phyloP scores from a whole-genome alignment of 2,797 vertebrate genomes.

The Poecilia wingei region DNA sequence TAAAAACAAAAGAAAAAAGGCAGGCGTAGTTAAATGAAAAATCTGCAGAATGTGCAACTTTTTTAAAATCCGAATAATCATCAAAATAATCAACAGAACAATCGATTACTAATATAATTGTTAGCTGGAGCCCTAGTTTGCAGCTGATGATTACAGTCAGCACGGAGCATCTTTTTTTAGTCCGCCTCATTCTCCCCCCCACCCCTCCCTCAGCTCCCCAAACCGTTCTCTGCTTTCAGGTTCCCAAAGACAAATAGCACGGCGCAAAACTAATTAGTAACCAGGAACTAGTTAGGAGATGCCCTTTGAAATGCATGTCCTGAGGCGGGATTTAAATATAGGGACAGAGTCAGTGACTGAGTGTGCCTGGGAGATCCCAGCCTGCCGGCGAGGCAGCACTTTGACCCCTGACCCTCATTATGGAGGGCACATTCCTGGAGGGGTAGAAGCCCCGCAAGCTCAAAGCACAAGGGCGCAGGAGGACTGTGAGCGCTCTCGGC shows the following conservation, averaged over 20 bases:
- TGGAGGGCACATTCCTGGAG: constrained; percentile 76
- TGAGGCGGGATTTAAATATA: constrained; percentile 84
- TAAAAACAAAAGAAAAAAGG: too few relatives aligned
- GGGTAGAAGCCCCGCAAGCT: constrained; percentile 73
- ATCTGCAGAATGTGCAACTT: too few relatives aligned
- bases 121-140: constrained; percentile 20
- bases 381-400: constrained; percentile 74
- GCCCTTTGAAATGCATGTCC: constrained; percentile 81
- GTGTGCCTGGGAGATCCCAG: constrained; percentile 78
- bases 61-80: too few relatives aligned
- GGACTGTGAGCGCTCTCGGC: constrained; percentile 51
- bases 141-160: constrained; percentile 56
- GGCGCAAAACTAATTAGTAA: constrained; percentile 84
- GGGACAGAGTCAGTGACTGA: constrained; percentile 82
- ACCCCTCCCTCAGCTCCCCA: neutral
- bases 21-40: too few relatives aligned
- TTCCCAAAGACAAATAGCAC: constrained; percentile 83
- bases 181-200: constrained; percentile 53
- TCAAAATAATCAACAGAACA: too few relatives aligned
- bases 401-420: constrained; percentile 85
- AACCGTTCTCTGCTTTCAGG: constrained; percentile 40
- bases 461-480: constrained; percentile 77
- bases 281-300: constrained; percentile 84
- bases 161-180: constrained; percentile 73
- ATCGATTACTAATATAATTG: too few relatives aligned